These are phyloP conservation scores for Apodemia duryi DNA, from an alignment of 2,888 invertebrate species.

Conservation along the genomic window DNA sequence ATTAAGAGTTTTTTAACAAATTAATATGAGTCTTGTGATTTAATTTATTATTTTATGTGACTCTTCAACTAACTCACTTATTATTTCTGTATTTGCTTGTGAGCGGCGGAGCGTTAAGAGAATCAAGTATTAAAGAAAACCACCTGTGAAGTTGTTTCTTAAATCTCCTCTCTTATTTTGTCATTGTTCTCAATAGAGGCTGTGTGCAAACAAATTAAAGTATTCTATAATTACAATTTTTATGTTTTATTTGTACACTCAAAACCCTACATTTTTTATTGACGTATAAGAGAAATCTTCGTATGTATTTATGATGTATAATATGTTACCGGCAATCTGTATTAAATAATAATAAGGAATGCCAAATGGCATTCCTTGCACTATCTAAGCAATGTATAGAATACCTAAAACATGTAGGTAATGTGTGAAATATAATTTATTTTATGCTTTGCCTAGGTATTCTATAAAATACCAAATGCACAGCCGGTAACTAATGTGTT, in stretches of 20 bases:
- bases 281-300: no score
- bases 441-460: no score
- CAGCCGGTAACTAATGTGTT: no score
- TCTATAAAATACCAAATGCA: no score
- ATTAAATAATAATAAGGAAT: no score
- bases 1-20: constrained; percentile 11
- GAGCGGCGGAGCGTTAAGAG: constrained; percentile 8
- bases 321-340: no score
- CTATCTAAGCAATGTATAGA: no score
- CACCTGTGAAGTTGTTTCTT: constrained; percentile 27
- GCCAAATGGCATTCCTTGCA: no score
- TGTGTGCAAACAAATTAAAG: constrained; percentile 78
- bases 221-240: constrained; percentile 60
- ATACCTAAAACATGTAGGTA: no score
- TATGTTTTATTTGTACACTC: constrained; percentile 23
- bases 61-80: constrained; percentile 13
- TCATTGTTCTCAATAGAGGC: constrained; percentile 71
- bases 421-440: no score
- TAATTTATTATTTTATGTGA: constrained; percentile 10
- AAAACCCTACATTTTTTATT: no score
- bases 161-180: constrained; percentile 40
- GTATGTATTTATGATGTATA: no score
- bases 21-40: constrained; percentile 9
- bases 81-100: constrained; percentile 10
- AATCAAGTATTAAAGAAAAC: constrained; percentile 12